Conservation (phyloP, 2,888 invertebrate genomes). For the Magallana nippona region DNA sequence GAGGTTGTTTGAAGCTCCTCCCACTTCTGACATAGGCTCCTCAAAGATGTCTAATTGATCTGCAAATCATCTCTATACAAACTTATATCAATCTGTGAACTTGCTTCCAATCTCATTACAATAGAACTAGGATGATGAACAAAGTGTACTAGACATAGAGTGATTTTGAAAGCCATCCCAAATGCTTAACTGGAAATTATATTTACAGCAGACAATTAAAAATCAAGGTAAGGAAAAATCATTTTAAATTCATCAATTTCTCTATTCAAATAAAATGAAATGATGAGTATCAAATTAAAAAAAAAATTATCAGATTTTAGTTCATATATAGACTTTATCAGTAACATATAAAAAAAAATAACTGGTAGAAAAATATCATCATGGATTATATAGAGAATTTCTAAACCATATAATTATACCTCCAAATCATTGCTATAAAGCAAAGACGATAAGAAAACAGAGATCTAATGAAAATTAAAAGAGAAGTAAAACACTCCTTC, state of each 20-base stretch:
- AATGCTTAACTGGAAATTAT: background rate
- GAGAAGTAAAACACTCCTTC: too few relatives aligned
- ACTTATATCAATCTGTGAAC: constrained; percentile 29
- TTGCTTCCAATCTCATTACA: constrained; percentile 16
- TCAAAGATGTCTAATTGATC: constrained; percentile 24
- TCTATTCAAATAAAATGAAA: too few relatives aligned
- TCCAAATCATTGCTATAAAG: too few relatives aligned
- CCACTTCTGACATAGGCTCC: constrained; percentile 13
- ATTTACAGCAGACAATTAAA: background rate
- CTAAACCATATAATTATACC: too few relatives aligned
- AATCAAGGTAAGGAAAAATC: background rate
- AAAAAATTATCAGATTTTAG: too few relatives aligned
- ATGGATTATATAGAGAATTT: too few relatives aligned
- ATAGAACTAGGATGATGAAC: constrained; percentile 7
- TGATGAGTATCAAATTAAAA: too few relatives aligned
- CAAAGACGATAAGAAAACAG: too few relatives aligned
- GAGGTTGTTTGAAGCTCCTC: background rate
- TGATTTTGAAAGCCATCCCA: background rate
- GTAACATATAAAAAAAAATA: too few relatives aligned
- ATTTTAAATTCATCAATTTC: background rate
- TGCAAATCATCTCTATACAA: constrained; percentile 26
- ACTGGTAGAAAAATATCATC: too few relatives aligned
- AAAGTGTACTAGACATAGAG: background rate
- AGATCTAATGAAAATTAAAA: too few relatives aligned
- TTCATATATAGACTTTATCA: too few relatives aligned